Evolutionary conservation across 1,140 invertebrate genomes (phyloP).

Genomic region (Chelonus insularis): DNA sequence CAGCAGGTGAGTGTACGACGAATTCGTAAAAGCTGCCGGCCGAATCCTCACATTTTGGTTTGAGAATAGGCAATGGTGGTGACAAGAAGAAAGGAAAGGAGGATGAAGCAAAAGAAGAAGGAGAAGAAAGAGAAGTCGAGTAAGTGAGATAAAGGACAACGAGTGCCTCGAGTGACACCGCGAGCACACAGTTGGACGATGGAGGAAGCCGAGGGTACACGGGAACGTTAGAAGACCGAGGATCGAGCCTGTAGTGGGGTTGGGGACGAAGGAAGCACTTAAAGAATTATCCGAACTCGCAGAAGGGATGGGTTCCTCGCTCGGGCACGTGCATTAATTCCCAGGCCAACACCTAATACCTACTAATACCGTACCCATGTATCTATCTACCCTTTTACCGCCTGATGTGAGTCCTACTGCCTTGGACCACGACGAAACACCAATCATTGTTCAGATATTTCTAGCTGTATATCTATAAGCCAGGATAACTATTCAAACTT

Average conservation of each 20-base stretch:
- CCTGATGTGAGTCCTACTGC: slow-evolving; percentile 53
- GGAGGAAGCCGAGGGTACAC: slow-evolving; percentile 11
- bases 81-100: slow-evolving; percentile 13
- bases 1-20: slow-evolving; percentile 32
- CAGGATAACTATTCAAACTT: slow-evolving; percentile 6
- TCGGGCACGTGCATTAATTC: slow-evolving; percentile 56
- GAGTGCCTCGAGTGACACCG: slow-evolving; percentile 38
- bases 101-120: slow-evolving; percentile 13
- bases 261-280: slow-evolving; percentile 57
- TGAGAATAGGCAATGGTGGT: too few species aligned
- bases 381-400: slow-evolving; percentile 60
- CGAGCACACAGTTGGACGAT: slow-evolving; percentile 28
- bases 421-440: slow-evolving; percentile 55
- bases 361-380: slow-evolving; percentile 60
- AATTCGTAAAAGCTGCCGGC: slow-evolving; percentile 18
- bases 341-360: slow-evolving; percentile 61
- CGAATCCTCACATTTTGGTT: slow-evolving; percentile 19
- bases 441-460: slow-evolving; percentile 44
- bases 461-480: slow-evolving; percentile 1
- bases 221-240: slow-evolving; percentile 34
- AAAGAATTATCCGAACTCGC: slow-evolving; percentile 61
- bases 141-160: slow-evolving; percentile 1
- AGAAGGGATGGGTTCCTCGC: slow-evolving; percentile 50
- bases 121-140: slow-evolving; percentile 29
- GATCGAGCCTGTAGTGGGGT: slow-evolving; percentile 42